A percentile compares a stretch with the other conserved stretches of the same genome.
phyloP scores from a whole-genome alignment of 2,113 vertebrate species.

The Oryzias celebensis region DNA sequence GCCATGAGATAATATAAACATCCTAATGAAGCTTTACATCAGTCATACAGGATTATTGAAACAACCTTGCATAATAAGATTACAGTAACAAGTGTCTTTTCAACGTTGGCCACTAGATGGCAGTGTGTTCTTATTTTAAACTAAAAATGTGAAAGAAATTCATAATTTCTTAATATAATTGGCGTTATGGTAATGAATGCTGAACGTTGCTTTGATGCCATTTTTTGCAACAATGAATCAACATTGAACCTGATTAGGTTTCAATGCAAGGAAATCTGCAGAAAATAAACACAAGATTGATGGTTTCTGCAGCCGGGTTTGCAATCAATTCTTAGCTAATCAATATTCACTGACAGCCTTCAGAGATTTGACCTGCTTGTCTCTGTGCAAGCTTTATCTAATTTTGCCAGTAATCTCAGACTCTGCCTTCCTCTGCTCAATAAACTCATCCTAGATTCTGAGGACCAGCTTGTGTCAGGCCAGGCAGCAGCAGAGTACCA shows the following conservation, averaged over 20 bases:
- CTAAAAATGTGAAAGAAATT: background rate
- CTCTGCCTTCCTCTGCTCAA: constrained; percentile 50
- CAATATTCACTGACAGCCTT: constrained; percentile 6
- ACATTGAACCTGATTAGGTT: background rate
- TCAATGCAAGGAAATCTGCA: background rate
- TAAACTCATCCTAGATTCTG: constrained; percentile 44
- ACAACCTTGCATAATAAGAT: constrained; percentile 28
- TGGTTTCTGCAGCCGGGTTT: constrained; percentile 6
- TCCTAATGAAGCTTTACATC: background rate
- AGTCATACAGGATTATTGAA: constrained; percentile 5
- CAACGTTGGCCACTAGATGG: constrained; percentile 55
- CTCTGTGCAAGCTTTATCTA: constrained; percentile 47
- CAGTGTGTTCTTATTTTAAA: constrained; percentile 12
- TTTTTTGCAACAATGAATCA: background rate
- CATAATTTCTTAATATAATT: background rate
- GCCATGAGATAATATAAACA: background rate
- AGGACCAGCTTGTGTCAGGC: constrained; percentile 55
- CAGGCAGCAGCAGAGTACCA: constrained; percentile 34
- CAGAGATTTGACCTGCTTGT: constrained; percentile 8
- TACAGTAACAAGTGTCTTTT: constrained; percentile 6
- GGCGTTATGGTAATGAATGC: background rate
- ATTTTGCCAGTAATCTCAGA: constrained; percentile 65
- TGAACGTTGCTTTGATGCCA: background rate
- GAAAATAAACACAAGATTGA: background rate
- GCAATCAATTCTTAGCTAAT: background rate